phyloP scores from a whole-genome alignment of 2,888 invertebrate genomes.

The Gisinianus flammeolus region DNA sequence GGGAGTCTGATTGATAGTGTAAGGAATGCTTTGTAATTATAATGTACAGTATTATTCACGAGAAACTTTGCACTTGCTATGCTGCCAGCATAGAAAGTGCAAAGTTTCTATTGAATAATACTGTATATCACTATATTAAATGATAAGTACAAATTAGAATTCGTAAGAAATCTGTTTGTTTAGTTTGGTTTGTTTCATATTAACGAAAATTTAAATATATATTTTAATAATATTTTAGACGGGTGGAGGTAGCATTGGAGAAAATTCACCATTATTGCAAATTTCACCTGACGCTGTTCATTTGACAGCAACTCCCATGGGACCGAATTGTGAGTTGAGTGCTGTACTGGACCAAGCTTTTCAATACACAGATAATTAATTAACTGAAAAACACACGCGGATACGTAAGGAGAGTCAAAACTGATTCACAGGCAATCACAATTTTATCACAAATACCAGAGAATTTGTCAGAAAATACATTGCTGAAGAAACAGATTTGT shows the following conservation, averaged over 20 bases:
- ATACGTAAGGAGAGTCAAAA: slow-evolving; percentile 49
- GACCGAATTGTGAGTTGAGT: slow-evolving; percentile 58
- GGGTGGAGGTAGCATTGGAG: slow-evolving; percentile 54
- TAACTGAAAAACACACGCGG: slow-evolving; percentile 24
- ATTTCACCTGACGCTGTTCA: slow-evolving; percentile 57
- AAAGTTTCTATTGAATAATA: too few species aligned
- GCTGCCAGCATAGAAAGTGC: too few species aligned
- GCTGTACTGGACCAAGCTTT: slow-evolving; percentile 59
- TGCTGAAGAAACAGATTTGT: slow-evolving; percentile 11
- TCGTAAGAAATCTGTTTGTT: too few species aligned
- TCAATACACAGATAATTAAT: slow-evolving; percentile 57
- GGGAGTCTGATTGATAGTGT: slow-evolving; percentile 53
- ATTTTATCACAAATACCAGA: slow-evolving; percentile 25
- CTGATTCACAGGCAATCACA: slow-evolving; percentile 28
- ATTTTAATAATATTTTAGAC: too few species aligned
- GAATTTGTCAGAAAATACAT: neutral
- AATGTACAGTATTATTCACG: too few species aligned
- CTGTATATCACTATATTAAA: too few species aligned
- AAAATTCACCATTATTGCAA: slow-evolving; percentile 56
- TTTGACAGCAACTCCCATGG: slow-evolving; percentile 45
- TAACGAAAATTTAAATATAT: too few species aligned
- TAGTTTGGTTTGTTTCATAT: too few species aligned
- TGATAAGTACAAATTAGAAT: too few species aligned
- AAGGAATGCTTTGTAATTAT: too few species aligned
- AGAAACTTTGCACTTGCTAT: too few species aligned